Conservation (phyloP, 1,140 invertebrate species). For the Drosophila kanapiae region DNA sequence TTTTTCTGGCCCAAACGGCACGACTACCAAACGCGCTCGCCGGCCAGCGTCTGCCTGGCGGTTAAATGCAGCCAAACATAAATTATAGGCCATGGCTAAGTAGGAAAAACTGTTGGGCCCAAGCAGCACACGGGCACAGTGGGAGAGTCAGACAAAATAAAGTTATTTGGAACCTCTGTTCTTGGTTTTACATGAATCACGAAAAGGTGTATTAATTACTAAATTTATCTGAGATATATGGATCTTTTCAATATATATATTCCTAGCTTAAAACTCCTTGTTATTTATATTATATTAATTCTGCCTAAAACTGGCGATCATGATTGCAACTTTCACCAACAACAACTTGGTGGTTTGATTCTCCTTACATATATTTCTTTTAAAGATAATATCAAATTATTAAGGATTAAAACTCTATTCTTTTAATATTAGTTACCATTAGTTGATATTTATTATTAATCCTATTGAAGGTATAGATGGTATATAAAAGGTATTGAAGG, state of each 20-base stretch:
- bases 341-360: too few relatives aligned
- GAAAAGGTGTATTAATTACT: background rate
- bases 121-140: conserved; percentile 34
- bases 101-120: conserved; percentile 42
- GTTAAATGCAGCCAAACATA: conserved; percentile 75
- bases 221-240: too few relatives aligned
- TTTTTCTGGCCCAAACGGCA: conserved; percentile 65
- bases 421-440: too few relatives aligned
- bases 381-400: too few relatives aligned
- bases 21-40: conserved; percentile 68
- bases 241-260: too few relatives aligned
- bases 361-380: too few relatives aligned
- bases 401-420: too few relatives aligned
- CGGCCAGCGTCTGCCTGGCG: conserved; percentile 52
- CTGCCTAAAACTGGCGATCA: background rate
- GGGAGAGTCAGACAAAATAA: conserved; percentile 9
- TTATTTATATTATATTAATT: background rate
- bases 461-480: too few relatives aligned
- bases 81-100: conserved; percentile 77
- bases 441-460: too few relatives aligned
- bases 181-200: background rate
- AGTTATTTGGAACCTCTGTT: background rate
- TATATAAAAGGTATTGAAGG: too few relatives aligned
- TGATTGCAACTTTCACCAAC: too few relatives aligned
- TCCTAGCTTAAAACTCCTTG: background rate